These are phyloP conservation scores for Spatulosminthurus flaviceps DNA, from an alignment of 2,888 invertebrate species.

Conservation along the genomic window DNA sequence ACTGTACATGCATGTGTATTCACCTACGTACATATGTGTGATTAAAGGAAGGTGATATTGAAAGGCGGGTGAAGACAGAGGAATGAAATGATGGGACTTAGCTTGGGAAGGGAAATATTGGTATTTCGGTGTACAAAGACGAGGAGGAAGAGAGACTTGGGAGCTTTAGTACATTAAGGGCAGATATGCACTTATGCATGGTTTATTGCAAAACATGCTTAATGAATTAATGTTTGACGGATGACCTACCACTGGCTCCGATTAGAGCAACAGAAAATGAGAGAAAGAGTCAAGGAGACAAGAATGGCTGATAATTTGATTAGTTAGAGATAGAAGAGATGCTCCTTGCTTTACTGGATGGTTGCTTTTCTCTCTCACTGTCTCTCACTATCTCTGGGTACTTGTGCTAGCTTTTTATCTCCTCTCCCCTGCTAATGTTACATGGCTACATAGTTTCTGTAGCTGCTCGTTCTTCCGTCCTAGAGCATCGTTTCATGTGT, in stretches of 20 bases:
- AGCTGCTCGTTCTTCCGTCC: constrained; percentile 3
- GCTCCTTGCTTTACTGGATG: constrained; percentile 28
- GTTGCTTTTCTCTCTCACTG: constrained; percentile 22
- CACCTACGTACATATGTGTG: too few relatives aligned
- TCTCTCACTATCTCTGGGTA: neutral
- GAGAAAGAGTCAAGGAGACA: constrained; percentile 53
- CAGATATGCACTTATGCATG: neutral
- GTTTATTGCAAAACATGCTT: constrained; percentile 46
- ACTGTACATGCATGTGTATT: too few relatives aligned
- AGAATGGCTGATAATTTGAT: constrained; percentile 58
- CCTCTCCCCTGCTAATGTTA: neutral
- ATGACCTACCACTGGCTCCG: constrained; percentile 52
- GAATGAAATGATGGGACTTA: too few relatives aligned
- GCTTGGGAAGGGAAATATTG: too few relatives aligned
- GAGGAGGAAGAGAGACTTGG: too few relatives aligned
- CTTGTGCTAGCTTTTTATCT: neutral
- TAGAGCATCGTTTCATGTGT: neutral
- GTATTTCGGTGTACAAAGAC: too few relatives aligned
- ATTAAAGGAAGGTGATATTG: too few relatives aligned
- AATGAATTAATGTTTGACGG: constrained; percentile 55
- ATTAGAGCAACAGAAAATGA: constrained; percentile 47
- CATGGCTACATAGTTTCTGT: neutral
- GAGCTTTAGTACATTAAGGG: too few relatives aligned
- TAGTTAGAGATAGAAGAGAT: constrained; percentile 53
- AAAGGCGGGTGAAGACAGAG: too few relatives aligned